These are phyloP conservation scores for Zaprionus lachaisei DNA, from an alignment of 1,140 invertebrate species.

Conservation along the genomic window DNA sequence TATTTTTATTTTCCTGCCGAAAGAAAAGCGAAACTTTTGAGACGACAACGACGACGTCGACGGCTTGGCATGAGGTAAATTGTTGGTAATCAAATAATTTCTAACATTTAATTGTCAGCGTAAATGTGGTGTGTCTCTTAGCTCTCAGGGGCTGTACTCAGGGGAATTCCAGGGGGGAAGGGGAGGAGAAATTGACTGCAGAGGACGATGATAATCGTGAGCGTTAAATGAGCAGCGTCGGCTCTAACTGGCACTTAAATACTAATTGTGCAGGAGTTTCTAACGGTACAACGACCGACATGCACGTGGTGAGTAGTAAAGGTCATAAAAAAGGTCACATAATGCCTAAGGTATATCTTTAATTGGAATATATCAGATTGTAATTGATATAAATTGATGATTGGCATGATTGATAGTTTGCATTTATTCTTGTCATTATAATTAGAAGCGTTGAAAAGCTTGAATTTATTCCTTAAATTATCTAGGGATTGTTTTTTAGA, in stretches of 20 bases:
- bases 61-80: constrained; percentile 60
- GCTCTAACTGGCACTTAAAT: constrained; percentile 5
- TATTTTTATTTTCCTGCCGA: constrained; percentile 41
- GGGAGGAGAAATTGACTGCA: constrained; percentile 55
- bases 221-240: constrained; percentile 50
- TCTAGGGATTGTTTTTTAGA: not conserved
- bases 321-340: not conserved
- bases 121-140: constrained; percentile 37
- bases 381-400: not conserved
- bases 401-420: not conserved
- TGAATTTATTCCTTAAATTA: not conserved
- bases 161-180: constrained; percentile 12
- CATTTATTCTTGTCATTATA: not conserved
- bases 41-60: constrained; percentile 33
- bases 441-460: not conserved
- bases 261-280: constrained; percentile 13
- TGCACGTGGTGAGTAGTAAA: not conserved
- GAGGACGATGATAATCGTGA: constrained; percentile 52
- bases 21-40: constrained; percentile 75
- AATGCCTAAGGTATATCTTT: not conserved
- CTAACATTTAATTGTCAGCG: constrained; percentile 72
- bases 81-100: constrained; percentile 79
- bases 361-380: not conserved
- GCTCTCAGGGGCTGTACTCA: not conserved
- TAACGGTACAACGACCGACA: not conserved